Conservation (phyloP, 92 coral and sea anemone genomes). For the Palythoa grandis region DNA sequence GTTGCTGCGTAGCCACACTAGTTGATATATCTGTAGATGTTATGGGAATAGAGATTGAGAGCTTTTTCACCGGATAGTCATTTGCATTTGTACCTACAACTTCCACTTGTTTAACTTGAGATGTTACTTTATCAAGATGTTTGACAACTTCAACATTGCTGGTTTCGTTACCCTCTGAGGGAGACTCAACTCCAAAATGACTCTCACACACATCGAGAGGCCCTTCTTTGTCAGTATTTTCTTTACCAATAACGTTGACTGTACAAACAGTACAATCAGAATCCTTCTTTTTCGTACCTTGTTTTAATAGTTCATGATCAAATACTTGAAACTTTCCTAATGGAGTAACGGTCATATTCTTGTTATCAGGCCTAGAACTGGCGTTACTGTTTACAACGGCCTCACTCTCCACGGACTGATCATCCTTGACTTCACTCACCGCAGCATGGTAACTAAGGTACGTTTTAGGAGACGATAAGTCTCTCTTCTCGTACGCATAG, state of each 20-base stretch:
- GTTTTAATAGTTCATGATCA: not conserved
- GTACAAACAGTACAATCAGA: slow-evolving; percentile 3
- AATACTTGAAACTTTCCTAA: slow-evolving; percentile 8
- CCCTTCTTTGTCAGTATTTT: not conserved
- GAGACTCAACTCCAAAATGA: slow-evolving; percentile 28
- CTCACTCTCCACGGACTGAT: slow-evolving; percentile 7
- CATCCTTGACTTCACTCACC: slow-evolving; percentile 32
- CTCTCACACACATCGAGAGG: slow-evolving; percentile 33
- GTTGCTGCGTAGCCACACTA: slow-evolving; percentile 13
- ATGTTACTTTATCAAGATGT: not conserved
- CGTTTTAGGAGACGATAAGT: slow-evolving; percentile 51
- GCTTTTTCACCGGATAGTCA: not conserved
- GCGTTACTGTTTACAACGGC: not conserved
- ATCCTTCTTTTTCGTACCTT: not conserved
- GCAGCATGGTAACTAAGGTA: slow-evolving; percentile 74
- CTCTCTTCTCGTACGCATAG: slow-evolving; percentile 22
- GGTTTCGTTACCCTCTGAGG: not conserved
- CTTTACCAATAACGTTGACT: not conserved
- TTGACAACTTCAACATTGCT: not conserved
- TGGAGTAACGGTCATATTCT: slow-evolving; percentile 22
- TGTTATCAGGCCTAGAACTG: not conserved
- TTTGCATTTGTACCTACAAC: not conserved
- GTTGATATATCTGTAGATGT: slow-evolving; percentile 15
- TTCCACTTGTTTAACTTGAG: not conserved
- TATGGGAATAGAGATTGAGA: slow-evolving; percentile 8